phyloP scores from a whole-genome alignment of 2,113 vertebrate genomes.

The Lepus americanus region DNA sequence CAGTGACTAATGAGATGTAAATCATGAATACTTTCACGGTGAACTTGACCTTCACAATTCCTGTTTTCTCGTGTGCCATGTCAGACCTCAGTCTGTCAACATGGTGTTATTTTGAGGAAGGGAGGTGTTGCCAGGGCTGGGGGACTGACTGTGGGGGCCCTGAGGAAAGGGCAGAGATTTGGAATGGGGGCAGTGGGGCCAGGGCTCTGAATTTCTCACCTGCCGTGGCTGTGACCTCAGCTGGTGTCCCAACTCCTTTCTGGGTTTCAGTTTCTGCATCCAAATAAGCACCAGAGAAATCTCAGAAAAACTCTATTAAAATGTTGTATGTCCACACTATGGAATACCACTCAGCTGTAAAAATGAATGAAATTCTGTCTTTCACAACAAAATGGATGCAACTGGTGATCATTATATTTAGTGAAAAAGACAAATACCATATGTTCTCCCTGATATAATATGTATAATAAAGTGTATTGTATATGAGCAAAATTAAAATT shows the following conservation, averaged over 20 bases:
- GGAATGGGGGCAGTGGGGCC: neutral
- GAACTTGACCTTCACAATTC: neutral
- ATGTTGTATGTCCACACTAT: too few species aligned
- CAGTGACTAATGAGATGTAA: neutral
- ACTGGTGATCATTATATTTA: too few species aligned
- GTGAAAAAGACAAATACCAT: too few species aligned
- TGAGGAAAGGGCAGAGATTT: neutral
- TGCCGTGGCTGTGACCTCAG: neutral
- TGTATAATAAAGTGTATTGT: too few species aligned
- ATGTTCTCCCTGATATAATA: too few species aligned
- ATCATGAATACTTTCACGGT: neutral
- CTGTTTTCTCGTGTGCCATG: neutral
- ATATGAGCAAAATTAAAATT: too few species aligned
- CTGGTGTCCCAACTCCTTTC: neutral
- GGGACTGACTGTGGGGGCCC: neutral
- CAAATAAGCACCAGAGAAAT: neutral
- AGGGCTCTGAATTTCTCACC: neutral
- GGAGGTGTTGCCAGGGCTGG: neutral
- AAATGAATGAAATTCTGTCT: too few species aligned
- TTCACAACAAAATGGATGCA: too few species aligned
- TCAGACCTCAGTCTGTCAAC: neutral
- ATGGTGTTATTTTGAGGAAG: neutral
- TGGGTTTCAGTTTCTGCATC: conserved; percentile 60
- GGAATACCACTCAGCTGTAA: too few species aligned
- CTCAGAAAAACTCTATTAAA: too few species aligned